Evolutionary conservation across 2,888 invertebrate genomes (phyloP).

Genomic region (Leucophenga montana): DNA sequence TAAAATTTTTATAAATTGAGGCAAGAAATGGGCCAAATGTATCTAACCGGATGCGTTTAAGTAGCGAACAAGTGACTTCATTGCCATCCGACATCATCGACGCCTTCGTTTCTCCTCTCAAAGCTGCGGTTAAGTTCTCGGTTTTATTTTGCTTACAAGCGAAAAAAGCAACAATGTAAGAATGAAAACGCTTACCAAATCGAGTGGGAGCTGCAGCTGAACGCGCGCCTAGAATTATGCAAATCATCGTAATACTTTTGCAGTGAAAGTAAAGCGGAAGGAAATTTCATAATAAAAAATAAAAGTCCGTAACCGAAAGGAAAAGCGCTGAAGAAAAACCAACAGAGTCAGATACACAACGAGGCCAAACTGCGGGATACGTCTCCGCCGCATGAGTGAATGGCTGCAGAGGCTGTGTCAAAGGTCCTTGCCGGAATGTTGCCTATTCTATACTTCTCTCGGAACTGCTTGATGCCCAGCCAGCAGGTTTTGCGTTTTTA

Average conservation of each 20-base stretch:
- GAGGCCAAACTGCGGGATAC: slow-evolving; percentile 29
- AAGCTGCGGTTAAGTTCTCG: slow-evolving; percentile 43
- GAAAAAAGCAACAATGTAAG: slow-evolving; percentile 36
- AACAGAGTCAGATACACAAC: slow-evolving; percentile 25
- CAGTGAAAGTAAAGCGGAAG: slow-evolving; percentile 53
- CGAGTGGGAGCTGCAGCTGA: slow-evolving; percentile 22
- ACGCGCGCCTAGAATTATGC: slow-evolving; percentile 63
- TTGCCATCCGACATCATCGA: not conserved
- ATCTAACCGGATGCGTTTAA: slow-evolving; percentile 5
- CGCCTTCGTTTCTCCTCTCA: not conserved
- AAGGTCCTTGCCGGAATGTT: not conserved
- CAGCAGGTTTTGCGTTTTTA: slow-evolving; percentile 19
- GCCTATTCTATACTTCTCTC: not conserved
- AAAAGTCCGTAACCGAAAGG: slow-evolving; percentile 25
- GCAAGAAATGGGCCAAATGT: not conserved
- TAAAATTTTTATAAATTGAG: not conserved
- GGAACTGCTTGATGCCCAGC: not conserved
- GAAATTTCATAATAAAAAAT: slow-evolving; percentile 50
- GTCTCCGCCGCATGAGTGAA: not conserved
- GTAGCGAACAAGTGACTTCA: not conserved
- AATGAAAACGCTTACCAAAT: not conserved
- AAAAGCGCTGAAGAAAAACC: not conserved
- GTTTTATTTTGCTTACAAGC: slow-evolving; percentile 22
- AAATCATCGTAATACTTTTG: slow-evolving; percentile 68
- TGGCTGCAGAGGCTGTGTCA: slow-evolving; percentile 8